These are phyloP conservation scores for Acipenser transmontanus DNA, from an alignment of 2,797 vertebrate genomes.

Conservation along the genomic window DNA sequence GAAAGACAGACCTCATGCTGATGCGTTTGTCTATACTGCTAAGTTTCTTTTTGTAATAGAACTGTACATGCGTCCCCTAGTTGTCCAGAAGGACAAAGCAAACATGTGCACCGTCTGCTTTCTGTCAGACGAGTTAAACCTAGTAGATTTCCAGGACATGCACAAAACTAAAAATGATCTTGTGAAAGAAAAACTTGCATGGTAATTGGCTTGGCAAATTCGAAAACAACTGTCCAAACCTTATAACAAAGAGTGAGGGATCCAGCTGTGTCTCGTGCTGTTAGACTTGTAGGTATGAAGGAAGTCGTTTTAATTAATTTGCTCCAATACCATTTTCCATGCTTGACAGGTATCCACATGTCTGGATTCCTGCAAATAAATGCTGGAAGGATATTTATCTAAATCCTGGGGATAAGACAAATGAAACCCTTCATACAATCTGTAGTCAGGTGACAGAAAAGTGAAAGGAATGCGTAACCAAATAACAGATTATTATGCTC, in stretches of 20 bases:
- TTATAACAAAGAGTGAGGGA: slow-evolving; percentile 14
- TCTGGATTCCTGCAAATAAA: slow-evolving; percentile 41
- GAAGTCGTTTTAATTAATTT: slow-evolving; percentile 45
- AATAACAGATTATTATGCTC: background rate
- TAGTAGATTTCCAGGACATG: background rate
- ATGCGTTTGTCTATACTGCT: no score
- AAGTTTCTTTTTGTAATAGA: no score
- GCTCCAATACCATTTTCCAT: slow-evolving; percentile 31
- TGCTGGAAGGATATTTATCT: slow-evolving; percentile 32
- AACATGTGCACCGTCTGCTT: no score
- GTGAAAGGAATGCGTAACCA: background rate
- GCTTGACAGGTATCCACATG: slow-evolving; percentile 43
- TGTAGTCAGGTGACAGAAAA: background rate
- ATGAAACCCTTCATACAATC: slow-evolving; percentile 39
- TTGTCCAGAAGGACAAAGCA: no score
- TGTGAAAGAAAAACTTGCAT: background rate
- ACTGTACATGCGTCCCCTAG: no score
- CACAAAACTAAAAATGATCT: background rate
- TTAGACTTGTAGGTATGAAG: slow-evolving; percentile 31
- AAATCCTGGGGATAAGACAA: slow-evolving; percentile 46
- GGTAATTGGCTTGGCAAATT: background rate
- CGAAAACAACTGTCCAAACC: background rate
- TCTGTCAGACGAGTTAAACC: background rate
- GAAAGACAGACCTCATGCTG: no score
- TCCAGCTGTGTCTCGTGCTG: slow-evolving; percentile 51